Conservation (phyloP, 2,113 vertebrate species). For the Odocoileus hemionus region DNA sequence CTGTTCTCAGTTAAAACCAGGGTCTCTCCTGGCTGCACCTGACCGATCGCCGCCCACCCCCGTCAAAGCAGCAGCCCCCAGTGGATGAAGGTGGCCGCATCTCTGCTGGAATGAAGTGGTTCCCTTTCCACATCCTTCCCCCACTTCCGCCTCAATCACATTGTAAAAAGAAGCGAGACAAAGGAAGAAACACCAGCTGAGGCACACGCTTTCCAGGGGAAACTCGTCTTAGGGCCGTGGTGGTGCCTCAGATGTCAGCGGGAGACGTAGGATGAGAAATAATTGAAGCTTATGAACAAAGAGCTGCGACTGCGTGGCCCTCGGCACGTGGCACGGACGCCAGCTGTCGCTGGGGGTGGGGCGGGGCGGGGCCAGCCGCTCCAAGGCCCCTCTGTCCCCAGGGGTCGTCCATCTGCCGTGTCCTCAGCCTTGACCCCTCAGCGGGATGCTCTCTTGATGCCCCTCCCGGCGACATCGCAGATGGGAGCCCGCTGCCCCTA, state of each 20-base stretch:
- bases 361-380: background rate
- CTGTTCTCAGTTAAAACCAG: background rate
- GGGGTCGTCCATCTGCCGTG: background rate
- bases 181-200: background rate
- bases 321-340: background rate
- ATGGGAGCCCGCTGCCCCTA: background rate
- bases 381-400: background rate
- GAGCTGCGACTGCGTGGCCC: background rate
- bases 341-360: background rate
- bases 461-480: background rate
- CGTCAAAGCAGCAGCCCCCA: rapidly evolving
- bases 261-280: constrained; percentile 31
- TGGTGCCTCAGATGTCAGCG: background rate
- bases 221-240: background rate
- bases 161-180: background rate
- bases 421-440: background rate
- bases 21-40: background rate
- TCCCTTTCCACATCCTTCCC: background rate
- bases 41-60: background rate
- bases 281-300: constrained; percentile 33
- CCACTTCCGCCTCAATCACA: background rate
- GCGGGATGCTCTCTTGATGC: background rate
- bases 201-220: background rate
- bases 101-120: background rate
- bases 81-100: rapidly evolving